These are phyloP conservation scores for Ailurus styani DNA, from an alignment of 2,113 vertebrate genomes.

Conservation along the genomic window DNA sequence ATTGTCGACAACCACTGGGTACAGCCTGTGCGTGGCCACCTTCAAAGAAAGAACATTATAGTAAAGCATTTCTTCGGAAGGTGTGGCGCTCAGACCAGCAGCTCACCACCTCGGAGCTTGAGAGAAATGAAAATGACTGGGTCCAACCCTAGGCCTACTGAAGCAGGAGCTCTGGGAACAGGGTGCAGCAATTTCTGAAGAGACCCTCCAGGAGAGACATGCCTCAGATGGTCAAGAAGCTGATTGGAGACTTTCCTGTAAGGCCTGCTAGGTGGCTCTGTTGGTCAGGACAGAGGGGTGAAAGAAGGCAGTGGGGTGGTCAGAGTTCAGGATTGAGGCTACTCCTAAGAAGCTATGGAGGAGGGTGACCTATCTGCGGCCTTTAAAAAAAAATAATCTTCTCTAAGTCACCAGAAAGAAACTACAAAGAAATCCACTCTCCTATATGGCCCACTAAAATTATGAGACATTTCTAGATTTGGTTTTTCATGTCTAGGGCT, in stretches of 20 bases:
- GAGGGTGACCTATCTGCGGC: not conserved
- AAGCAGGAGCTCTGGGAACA: not conserved
- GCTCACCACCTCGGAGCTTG: not conserved
- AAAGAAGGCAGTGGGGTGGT: not conserved
- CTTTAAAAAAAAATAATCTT: not conserved
- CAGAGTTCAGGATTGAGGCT: not conserved
- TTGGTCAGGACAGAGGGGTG: conserved; percentile 38
- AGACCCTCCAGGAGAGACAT: not conserved
- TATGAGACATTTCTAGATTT: not conserved
- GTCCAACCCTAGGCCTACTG: not conserved
- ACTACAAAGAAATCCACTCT: not conserved
- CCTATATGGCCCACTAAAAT: not conserved
- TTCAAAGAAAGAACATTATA: not conserved
- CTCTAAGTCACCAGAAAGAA: not conserved
- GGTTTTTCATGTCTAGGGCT: not conserved
- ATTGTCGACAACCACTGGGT: not conserved
- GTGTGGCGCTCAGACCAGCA: not conserved
- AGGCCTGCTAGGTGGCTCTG: conserved; percentile 27
- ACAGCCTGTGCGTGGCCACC: not conserved
- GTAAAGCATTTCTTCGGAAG: not conserved
- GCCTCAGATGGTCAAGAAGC: not conserved
- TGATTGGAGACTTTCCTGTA: not conserved
- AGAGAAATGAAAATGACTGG: not conserved
- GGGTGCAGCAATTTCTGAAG: not conserved
- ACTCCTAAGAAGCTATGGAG: not conserved